Percentiles rank a stretch among this genome's conserved stretches.
phyloP scores from a whole-genome alignment of 2,888 invertebrate genomes.

The Craniophora ligustri region DNA sequence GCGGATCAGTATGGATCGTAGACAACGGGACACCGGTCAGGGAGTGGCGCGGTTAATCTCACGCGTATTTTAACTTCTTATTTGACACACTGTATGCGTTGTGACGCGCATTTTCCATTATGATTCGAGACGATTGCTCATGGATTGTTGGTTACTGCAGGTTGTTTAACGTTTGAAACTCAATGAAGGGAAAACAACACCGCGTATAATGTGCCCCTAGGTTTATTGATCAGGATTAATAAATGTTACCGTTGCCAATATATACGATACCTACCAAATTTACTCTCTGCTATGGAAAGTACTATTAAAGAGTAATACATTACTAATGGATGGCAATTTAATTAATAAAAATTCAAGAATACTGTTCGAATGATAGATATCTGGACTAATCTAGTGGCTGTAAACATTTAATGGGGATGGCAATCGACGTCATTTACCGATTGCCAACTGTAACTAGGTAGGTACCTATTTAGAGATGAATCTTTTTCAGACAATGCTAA shows the following conservation, averaged over 20 bases:
- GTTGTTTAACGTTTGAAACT: slow-evolving; percentile 24
- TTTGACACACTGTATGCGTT: slow-evolving; percentile 11
- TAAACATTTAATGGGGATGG: no score
- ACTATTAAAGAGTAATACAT: no score
- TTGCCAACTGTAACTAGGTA: no score
- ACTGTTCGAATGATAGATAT: no score
- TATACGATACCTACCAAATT: neutral
- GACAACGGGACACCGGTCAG: slow-evolving; percentile 91
- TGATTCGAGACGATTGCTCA: slow-evolving; percentile 16
- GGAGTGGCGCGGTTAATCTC: slow-evolving; percentile 86
- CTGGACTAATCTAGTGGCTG: no score
- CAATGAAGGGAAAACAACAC: neutral
- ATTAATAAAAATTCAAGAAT: no score
- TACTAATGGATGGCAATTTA: no score
- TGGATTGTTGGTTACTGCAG: slow-evolving; percentile 29
- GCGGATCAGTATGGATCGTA: slow-evolving; percentile 92
- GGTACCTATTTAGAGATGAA: no score
- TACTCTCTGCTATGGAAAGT: no score
- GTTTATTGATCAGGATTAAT: slow-evolving; percentile 25
- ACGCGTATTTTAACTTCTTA: slow-evolving; percentile 8
- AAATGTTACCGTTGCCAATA: neutral
- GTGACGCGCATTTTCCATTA: slow-evolving; percentile 38
- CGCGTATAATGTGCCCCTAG: slow-evolving; percentile 3
- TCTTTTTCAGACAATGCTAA: no score
- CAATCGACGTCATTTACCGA: no score